A percentile compares a stretch with the other conserved stretches of the same genome.
phyloP scores from a whole-genome alignment of 1,140 invertebrate species.

The Nephila pilipes region DNA sequence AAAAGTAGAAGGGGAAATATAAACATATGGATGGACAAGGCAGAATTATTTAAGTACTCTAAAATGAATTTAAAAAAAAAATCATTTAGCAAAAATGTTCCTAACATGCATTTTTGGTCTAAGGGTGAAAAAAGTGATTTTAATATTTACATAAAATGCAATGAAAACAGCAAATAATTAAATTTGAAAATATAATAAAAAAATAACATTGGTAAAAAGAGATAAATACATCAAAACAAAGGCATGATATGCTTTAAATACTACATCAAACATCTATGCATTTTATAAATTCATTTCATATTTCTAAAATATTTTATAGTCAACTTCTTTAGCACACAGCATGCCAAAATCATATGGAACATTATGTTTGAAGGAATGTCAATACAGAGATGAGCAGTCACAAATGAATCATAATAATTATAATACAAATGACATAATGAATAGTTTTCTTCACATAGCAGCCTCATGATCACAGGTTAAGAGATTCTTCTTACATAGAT shows the following conservation, averaged over 20 bases:
- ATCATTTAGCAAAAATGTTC: conserved; percentile 31
- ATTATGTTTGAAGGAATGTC: conserved; percentile 58
- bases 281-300: conserved; percentile 24
- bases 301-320: conserved; percentile 48
- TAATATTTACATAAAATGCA: conserved; percentile 37
- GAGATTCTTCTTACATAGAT: conserved; percentile 54
- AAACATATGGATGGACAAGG: background rate
- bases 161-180: conserved; percentile 48
- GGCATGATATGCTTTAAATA: conserved; percentile 57
- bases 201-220: conserved; percentile 20
- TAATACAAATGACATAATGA: conserved; percentile 66
- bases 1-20: background rate
- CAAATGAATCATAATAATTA: conserved; percentile 56
- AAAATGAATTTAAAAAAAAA: background rate
- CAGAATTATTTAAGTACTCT: conserved; percentile 1
- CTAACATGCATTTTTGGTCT: background rate
- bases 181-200: conserved; percentile 26
- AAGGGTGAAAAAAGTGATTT: background rate
- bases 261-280: conserved; percentile 47
- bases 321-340: conserved; percentile 34
- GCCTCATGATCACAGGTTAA: conserved; percentile 51
- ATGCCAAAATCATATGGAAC: conserved; percentile 63
- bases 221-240: conserved; percentile 44
- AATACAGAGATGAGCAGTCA: conserved; percentile 46
- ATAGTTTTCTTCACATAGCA: conserved; percentile 52